A percentile compares a stretch with the other conserved stretches of the same genome.
These are phyloP conservation scores for Quadroppia sp. DNA, from an alignment of 2,888 invertebrate species.

Conservation along the genomic window DNA sequence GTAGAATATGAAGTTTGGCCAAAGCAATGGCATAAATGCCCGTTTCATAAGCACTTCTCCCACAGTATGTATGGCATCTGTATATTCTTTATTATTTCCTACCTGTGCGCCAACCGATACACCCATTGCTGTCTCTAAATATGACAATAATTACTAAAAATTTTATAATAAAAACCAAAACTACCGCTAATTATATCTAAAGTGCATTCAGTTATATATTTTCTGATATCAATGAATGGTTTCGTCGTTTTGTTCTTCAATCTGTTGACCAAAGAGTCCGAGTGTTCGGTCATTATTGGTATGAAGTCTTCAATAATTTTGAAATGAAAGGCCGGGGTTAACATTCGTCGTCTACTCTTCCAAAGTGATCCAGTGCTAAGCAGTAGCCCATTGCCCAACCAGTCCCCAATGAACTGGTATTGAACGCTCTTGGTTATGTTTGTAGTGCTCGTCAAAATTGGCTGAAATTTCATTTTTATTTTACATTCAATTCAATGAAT, in stretches of 20 bases:
- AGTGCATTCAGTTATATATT: neutral
- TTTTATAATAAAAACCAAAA: neutral
- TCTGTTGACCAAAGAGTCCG: conserved; percentile 11
- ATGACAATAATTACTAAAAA: neutral
- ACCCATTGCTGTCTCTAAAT: conserved; percentile 18
- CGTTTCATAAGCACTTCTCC: conserved; percentile 12
- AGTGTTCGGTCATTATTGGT: conserved; percentile 39
- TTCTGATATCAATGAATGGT: neutral
- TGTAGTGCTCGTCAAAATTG: conserved; percentile 31
- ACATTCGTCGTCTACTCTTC: conserved; percentile 33
- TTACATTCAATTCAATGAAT: no score
- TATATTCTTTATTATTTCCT: neutral
- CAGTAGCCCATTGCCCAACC: conserved; percentile 26
- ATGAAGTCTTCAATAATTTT: conserved; percentile 38
- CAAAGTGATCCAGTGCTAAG: conserved; percentile 32
- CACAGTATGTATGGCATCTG: neutral
- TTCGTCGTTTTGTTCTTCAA: neutral
- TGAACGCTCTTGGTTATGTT: conserved; percentile 5
- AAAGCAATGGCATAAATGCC: conserved; percentile 25
- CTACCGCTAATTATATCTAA: neutral
- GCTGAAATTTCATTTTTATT: no score
- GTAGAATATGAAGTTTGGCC: conserved; percentile 10
- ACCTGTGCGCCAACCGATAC: conserved; percentile 1
- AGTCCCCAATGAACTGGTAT: conserved; percentile 18
- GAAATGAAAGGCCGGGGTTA: conserved; percentile 40